Base-by-base conservation (phyloP, 1,140 invertebrate genomes). In the Probaryconus sp. region DNA sequence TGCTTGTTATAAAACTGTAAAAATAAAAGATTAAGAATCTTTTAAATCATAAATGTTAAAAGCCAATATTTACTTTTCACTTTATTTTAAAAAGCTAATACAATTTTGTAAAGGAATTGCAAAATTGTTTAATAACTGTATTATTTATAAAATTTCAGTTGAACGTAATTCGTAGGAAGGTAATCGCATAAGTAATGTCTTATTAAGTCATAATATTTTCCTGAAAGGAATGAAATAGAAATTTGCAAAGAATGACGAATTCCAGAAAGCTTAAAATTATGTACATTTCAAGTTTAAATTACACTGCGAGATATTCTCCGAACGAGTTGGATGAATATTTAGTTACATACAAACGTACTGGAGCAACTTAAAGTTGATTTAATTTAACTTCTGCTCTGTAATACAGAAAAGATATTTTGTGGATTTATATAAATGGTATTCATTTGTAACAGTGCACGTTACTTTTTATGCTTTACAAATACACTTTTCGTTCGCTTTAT, bases 241-340 rank as follows among this genome's bases (percentile, higher is more conserved):
- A 58, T 60, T 45, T 24, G 5, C 2, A 61, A 64, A 63, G 35
- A 71, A 48, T 28, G 51, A 38, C 16, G 53, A 51, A 51, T 56
- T 35, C 17, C 11, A 7, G 11, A 10, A 47, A 55, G 55, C 55
- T 73, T 50, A 58, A 73, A 73, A 67, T 67, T 61, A 63, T 67
- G 51, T 61, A 61, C 50, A 73, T 67, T 67, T 56, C 48, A 58
- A 73, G 70, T 67, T 73, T 48, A 63, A 73, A 73, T 73, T 73
- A 33, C 55, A 42, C 63, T 58, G 70, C 55, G 55, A 61, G 61
- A 67, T 73, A 67, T 67, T 73, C 55, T 9, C 38, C 63, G 70
- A 53, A 50, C 56, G 55, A 67, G 55, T 61, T 67, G 63, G 67
- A 73, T 73, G 55, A 73, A 67, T 73, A 73, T 73, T 73, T 73